These are phyloP conservation scores for Brachyrhaphis roseni DNA, from an alignment of 2,797 vertebrate genomes.

Conservation along the genomic window DNA sequence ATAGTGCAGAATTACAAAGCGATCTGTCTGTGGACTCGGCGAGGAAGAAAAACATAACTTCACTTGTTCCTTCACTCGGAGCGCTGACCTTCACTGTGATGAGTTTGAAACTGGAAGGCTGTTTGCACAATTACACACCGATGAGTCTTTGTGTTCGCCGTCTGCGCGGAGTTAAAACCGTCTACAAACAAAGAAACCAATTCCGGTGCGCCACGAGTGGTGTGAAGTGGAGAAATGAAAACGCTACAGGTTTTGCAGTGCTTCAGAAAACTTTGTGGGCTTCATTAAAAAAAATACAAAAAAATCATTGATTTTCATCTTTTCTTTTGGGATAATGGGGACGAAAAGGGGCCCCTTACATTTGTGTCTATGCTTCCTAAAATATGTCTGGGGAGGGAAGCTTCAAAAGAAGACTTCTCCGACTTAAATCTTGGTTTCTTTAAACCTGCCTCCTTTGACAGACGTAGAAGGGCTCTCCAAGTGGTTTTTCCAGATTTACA, in stretches of 20 bases:
- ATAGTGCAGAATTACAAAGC: conserved; percentile 3
- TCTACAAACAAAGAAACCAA: conserved; percentile 1
- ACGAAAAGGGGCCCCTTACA: not conserved
- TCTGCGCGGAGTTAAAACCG: conserved; percentile 3
- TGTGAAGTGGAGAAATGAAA: not conserved
- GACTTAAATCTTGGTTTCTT: not conserved
- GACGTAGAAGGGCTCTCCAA: not conserved
- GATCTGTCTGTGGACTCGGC: not conserved
- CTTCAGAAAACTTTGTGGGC: not conserved
- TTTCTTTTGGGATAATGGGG: not conserved
- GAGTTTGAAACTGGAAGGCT: conserved; percentile 20
- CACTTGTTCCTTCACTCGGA: conserved; percentile 18
- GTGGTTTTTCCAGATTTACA: conserved; percentile 6
- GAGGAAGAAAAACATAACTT: conserved; percentile 10
- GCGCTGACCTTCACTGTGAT: conserved; percentile 27
- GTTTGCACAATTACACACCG: conserved; percentile 20
- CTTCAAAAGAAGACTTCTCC: not conserved
- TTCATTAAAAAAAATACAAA: not conserved
- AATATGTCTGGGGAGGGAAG: not conserved
- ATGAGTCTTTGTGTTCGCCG: conserved; percentile 12
- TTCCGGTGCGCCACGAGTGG: not conserved
- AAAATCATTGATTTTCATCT: not conserved
- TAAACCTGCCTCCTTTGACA: not conserved
- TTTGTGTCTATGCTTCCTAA: conserved; percentile 1
- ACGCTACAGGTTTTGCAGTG: not conserved